Base-by-base conservation (phyloP, 2,888 invertebrate species). In the Nomada lathburiana region DNA sequence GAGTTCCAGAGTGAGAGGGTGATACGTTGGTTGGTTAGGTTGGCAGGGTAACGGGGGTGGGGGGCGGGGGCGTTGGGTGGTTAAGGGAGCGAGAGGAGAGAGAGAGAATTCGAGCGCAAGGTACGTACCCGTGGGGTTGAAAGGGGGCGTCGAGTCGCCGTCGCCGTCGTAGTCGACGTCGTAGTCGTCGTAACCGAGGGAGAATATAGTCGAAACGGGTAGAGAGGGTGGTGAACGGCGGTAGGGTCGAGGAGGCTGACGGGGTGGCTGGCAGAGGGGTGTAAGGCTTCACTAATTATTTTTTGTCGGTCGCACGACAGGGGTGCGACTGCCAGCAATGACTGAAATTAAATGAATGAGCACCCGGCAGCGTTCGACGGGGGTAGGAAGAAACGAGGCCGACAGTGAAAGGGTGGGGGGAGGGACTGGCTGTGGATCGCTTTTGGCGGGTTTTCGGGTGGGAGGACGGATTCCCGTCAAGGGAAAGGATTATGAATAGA, bases 231-330 rank as follows among this genome's bases (percentile, higher is more conserved):
- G 77, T 75, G 42, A 36, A 52, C 62, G 59, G 26, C 7, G 26
- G 64, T 50, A 20, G 29, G 47, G 5, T 13, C 23, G 68, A 65
- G 75, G 75, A 68, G 60, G 60, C 55, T 59, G 42, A 29, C 68
- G 52, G 62, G 80, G 47, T 60, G 79, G 83, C 83, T 81, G 86
- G 86, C 87, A 85, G 88, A 82, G 88, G 90, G 91, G 90, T 89
- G 87, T 91, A 92, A 91, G 93, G 93, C 93, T 93, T 93, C 93
- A 92, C 93, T 93, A 93, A 93, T 93, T 93, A 93, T 93, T 93
- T 93, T 93, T 93, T 93, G 93, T 93, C 91, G 93, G 91, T 89
- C 91, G 91, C 93, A 90, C 93, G 91, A 92, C 92, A 92, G 92
- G 93, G 92, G 92, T 91, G 92, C 91, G 92, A 90, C 91, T 88